phyloP scores from a whole-genome alignment of 1,140 invertebrate species.

The Bathynomus jamesi region DNA sequence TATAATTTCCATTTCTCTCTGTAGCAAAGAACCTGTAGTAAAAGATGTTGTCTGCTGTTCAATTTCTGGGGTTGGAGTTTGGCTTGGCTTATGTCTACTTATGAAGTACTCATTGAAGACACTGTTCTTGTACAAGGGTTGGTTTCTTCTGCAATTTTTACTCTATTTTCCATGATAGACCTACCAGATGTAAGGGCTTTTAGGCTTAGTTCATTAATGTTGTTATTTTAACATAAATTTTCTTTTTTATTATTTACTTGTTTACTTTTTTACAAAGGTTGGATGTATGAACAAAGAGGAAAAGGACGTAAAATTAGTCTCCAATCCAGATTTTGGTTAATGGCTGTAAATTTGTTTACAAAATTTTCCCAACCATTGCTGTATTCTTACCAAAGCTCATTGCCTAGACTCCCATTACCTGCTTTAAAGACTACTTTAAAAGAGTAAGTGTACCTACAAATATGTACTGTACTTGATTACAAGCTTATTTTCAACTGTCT shows the following conservation, averaged over 20 bases:
- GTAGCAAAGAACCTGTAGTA: background rate
- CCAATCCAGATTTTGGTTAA: slow-evolving; percentile 74
- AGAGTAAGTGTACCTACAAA: slow-evolving; percentile 70
- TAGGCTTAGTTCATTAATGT: no score
- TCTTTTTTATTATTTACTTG: background rate
- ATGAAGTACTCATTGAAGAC: slow-evolving; percentile 16
- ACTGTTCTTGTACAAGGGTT: slow-evolving; percentile 12
- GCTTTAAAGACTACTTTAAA: slow-evolving; percentile 73
- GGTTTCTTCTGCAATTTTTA: no score
- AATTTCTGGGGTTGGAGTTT: slow-evolving; percentile 50
- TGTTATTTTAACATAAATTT: no score
- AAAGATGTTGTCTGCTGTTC: slow-evolving; percentile 55
- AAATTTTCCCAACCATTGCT: slow-evolving; percentile 70
- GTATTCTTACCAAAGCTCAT: slow-evolving; percentile 92
- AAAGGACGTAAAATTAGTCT: slow-evolving; percentile 60
- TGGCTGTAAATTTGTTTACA: slow-evolving; percentile 65
- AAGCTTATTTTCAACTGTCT: no score
- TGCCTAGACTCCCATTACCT: slow-evolving; percentile 87
- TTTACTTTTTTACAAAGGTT: slow-evolving; percentile 48
- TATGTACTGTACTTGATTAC: no score
- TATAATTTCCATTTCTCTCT: no score
- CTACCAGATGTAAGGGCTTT: no score
- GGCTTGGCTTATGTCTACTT: slow-evolving; percentile 9
- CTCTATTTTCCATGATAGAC: no score
- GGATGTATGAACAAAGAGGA: slow-evolving; percentile 90